Conservation (phyloP, 2,797 vertebrate genomes). For the Iguana delicatissima region DNA sequence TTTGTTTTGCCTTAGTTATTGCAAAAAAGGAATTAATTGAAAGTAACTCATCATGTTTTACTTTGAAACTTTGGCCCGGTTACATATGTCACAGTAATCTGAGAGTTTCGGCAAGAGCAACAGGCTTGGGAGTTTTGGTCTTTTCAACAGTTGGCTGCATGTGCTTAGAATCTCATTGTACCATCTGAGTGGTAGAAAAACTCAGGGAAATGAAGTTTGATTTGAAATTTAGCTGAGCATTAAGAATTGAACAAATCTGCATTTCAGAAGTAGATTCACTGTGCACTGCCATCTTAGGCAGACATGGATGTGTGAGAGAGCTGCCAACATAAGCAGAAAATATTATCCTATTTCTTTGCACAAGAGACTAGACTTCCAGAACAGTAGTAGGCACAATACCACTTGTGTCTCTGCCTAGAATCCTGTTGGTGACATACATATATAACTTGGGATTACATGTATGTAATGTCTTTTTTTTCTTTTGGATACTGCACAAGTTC, state of each 20-base stretch:
- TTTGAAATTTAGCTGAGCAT: not conserved
- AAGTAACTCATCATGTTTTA: no score
- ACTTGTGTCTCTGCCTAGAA: not conserved
- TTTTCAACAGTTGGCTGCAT: not conserved
- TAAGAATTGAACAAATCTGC: not conserved
- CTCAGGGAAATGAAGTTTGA: not conserved
- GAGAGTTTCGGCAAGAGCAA: not conserved
- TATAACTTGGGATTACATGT: no score
- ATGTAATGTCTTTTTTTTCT: no score
- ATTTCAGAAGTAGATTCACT: not conserved
- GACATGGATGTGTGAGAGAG: not conserved
- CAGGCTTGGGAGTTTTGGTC: not conserved
- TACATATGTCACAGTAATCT: not conserved
- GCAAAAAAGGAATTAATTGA: no score
- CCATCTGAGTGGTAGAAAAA: not conserved
- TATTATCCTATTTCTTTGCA: not conserved
- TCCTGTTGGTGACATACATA: no score
- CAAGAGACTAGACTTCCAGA: not conserved
- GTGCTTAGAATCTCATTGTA: not conserved
- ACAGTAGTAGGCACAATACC: not conserved
- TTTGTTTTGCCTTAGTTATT: no score
- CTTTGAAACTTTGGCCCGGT: no score
- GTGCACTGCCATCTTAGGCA: not conserved
- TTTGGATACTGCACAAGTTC: no score
- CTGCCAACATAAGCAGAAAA: not conserved